Evolutionary conservation across 2,888 invertebrate genomes (phyloP).

Genomic region (Mesorhabditis spiculigera): DNA sequence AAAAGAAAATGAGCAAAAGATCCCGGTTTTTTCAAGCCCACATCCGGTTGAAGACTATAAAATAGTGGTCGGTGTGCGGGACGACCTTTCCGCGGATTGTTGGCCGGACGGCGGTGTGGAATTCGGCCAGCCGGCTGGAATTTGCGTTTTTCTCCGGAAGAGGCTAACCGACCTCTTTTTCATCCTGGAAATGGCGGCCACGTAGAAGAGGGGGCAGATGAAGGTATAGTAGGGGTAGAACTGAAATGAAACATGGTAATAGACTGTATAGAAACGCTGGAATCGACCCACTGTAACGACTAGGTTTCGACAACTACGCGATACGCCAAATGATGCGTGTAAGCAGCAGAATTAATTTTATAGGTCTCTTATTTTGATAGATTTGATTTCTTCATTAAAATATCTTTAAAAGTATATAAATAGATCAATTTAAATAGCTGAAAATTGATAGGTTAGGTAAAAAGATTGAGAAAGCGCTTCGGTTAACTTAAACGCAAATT

Average conservation of each 20-base stretch:
- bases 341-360: no score
- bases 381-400: neutral
- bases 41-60: neutral
- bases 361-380: neutral
- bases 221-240: slow-evolving; percentile 6
- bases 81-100: neutral
- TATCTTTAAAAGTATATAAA: no score
- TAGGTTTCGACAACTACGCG: no score
- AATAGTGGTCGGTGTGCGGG: neutral
- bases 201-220: slow-evolving; percentile 3
- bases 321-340: no score
- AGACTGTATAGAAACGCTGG: no score
- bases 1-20: no score
- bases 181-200: slow-evolving; percentile 3
- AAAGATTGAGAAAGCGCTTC: no score
- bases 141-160: neutral
- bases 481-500: no score
- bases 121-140: neutral
- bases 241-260: neutral
- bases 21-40: neutral
- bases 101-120: neutral
- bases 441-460: no score
- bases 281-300: no score
- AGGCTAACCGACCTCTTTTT: neutral
- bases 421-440: no score